These are phyloP conservation scores for Pogonocichla stellata DNA, from an alignment of 2,113 vertebrate genomes.

Conservation along the genomic window DNA sequence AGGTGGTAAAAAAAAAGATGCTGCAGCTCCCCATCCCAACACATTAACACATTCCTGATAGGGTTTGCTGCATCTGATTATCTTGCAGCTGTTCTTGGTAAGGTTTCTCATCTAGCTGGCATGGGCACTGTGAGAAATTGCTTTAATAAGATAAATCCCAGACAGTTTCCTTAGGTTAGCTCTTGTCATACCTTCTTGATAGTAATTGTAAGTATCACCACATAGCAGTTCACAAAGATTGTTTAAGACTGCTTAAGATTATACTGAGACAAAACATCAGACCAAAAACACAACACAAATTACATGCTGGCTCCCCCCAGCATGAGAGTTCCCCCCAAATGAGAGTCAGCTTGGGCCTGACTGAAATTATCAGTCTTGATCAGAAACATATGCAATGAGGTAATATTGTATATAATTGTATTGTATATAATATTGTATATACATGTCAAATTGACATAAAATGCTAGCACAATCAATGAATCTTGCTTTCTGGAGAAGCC, in stretches of 20 bases:
- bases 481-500: background rate
- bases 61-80: constrained; percentile 19
- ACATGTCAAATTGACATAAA: background rate
- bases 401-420: background rate
- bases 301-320: rapidly evolving
- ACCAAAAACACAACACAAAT: background rate
- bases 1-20: background rate
- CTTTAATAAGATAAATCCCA: background rate
- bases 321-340: no score
- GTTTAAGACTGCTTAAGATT: background rate
- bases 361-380: background rate
- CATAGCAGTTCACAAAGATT: background rate
- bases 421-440: no score
- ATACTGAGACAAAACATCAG: background rate
- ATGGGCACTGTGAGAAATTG: background rate
- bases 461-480: background rate
- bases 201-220: background rate
- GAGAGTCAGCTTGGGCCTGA: background rate
- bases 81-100: background rate
- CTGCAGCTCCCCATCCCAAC: background rate
- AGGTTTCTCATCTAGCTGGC: background rate
- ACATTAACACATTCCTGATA: background rate
- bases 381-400: background rate
- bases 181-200: background rate
- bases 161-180: background rate